These are phyloP conservation scores for Gastracanthus pulcherrimus DNA, from an alignment of 2,888 invertebrate species.

Conservation along the genomic window DNA sequence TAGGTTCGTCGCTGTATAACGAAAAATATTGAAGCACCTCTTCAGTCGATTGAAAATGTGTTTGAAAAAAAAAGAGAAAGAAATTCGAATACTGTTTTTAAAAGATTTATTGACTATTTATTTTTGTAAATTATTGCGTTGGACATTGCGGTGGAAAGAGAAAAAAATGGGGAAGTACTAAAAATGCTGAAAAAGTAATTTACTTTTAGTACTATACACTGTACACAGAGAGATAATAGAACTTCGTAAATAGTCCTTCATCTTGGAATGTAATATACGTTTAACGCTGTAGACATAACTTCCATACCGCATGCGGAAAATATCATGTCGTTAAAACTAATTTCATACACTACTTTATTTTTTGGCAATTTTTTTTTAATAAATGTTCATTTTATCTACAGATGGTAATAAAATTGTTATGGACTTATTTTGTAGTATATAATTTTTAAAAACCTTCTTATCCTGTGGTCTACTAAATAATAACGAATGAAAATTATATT, in stretches of 20 bases:
- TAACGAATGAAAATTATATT: no score
- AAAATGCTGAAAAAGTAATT: background rate
- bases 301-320: background rate
- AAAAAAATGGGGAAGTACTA: background rate
- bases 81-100: background rate
- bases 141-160: background rate
- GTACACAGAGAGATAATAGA: background rate
- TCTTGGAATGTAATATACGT: constrained; percentile 43
- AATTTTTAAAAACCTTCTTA: constrained; percentile 11
- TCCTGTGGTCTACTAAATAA: background rate
- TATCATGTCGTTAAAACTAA: background rate
- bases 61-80: background rate
- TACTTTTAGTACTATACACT: background rate
- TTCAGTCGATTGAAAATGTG: constrained; percentile 11
- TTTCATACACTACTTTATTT: constrained; percentile 16
- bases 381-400: constrained; percentile 26
- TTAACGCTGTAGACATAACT: constrained; percentile 13
- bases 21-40: background rate
- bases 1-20: background rate
- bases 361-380: background rate
- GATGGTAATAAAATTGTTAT: constrained; percentile 48
- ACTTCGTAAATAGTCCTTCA: constrained; percentile 5
- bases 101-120: background rate
- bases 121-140: constrained; percentile 14
- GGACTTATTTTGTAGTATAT: constrained; percentile 5